Conservation (phyloP, 2,797 vertebrate genomes). For the Gymnoscopelus braueri region DNA sequence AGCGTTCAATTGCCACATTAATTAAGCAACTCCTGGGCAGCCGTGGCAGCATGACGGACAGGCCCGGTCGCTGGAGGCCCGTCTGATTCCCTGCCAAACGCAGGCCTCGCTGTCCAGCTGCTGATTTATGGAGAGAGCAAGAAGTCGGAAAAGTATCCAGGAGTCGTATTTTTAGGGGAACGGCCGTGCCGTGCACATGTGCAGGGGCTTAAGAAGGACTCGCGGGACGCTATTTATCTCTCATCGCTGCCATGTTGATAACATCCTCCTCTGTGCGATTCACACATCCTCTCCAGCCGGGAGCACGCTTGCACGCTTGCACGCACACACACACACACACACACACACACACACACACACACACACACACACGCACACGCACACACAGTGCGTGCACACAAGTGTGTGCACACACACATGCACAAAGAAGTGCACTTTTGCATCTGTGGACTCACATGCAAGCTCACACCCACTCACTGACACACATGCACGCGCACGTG, state of each 20-base stretch:
- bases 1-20: slow-evolving; percentile 82
- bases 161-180: slow-evolving; percentile 74
- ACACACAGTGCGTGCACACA: slow-evolving; percentile 20
- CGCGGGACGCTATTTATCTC: slow-evolving; percentile 79
- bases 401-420: slow-evolving; percentile 11
- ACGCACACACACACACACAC: slow-evolving; percentile 8
- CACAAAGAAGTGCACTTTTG: slow-evolving; percentile 27
- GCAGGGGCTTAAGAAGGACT: slow-evolving; percentile 67
- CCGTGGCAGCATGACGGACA: slow-evolving; percentile 78
- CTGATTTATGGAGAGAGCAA: slow-evolving; percentile 79
- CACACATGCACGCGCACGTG: slow-evolving; percentile 34
- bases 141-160: slow-evolving; percentile 75
- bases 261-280: slow-evolving; percentile 76
- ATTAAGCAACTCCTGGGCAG: slow-evolving; percentile 76
- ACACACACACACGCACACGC: slow-evolving; percentile 31
- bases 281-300: slow-evolving; percentile 67
- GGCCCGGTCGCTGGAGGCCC: slow-evolving; percentile 73
- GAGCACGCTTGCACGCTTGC: slow-evolving; percentile 25
- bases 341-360: slow-evolving; percentile 40
- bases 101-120: slow-evolving; percentile 55
- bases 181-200: slow-evolving; percentile 71
- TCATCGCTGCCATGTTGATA: slow-evolving; percentile 82
- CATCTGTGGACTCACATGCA: slow-evolving; percentile 8
- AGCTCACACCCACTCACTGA: slow-evolving; percentile 46
- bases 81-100: slow-evolving; percentile 78